Conservation (phyloP, 2,888 invertebrate genomes). For the Nomada ruficornis region DNA sequence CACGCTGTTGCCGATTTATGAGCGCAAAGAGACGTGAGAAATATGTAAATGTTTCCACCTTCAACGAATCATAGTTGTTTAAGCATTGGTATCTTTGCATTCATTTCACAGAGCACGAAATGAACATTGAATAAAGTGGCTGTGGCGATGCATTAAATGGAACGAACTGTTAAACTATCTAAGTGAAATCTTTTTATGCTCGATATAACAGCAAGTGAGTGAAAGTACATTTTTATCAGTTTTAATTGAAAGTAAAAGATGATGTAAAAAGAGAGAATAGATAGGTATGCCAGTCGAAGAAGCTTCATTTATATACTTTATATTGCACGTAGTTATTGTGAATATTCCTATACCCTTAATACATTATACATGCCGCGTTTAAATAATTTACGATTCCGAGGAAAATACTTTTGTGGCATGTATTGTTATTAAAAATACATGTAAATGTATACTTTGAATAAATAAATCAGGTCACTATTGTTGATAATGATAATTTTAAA, state of each 20-base stretch:
- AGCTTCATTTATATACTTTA: too few species aligned
- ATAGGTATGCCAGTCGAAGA: too few species aligned
- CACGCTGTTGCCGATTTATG: not conserved
- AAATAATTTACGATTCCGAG: not conserved
- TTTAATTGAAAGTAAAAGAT: not conserved
- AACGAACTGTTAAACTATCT: not conserved
- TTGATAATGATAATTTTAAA: too few species aligned
- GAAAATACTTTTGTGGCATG: constrained; percentile 3
- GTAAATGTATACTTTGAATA: not conserved
- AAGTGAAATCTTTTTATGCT: not conserved
- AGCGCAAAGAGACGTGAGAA: not conserved
- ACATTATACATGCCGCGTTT: constrained; percentile 8
- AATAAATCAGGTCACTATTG: too few species aligned
- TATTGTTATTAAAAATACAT: constrained; percentile 4
- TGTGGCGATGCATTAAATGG: not conserved
- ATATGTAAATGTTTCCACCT: not conserved
- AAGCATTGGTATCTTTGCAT: not conserved
- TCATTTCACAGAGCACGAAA: not conserved
- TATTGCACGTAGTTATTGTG: not conserved
- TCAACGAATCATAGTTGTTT: not conserved
- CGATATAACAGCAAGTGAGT: not conserved
- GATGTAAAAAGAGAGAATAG: too few species aligned
- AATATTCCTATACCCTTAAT: constrained; percentile 13
- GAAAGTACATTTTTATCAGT: not conserved
- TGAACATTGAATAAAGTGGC: not conserved